phyloP scores from a whole-genome alignment of 2,113 vertebrate species.

The Cyprinodon brontotheroides region DNA sequence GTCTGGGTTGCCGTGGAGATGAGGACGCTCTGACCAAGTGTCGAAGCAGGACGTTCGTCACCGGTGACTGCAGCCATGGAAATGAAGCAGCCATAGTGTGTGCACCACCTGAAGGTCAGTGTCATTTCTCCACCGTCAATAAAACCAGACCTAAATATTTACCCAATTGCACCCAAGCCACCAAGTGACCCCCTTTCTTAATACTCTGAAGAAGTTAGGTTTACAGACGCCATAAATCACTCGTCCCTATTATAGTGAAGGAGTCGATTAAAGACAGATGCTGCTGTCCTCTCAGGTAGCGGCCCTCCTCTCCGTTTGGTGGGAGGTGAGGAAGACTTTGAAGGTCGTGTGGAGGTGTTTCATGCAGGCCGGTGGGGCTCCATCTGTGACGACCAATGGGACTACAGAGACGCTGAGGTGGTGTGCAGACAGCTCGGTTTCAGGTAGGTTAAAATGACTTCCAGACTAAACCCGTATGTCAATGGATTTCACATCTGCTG shows the following conservation, averaged over 20 bases:
- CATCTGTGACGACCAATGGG: conserved; percentile 92
- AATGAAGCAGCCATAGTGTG: conserved; percentile 81
- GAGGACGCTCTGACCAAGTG: conserved; percentile 85
- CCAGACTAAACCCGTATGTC: neutral
- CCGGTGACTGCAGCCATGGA: conserved; percentile 84
- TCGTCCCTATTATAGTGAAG: neutral
- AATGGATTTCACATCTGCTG: too few species aligned
- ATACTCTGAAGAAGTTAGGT: neutral
- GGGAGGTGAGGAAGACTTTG: conserved; percentile 87
- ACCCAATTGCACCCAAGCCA: neutral
- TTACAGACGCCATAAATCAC: neutral
- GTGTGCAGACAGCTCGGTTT: conserved; percentile 90
- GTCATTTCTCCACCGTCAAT: conserved; percentile 28
- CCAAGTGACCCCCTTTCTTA: neutral
- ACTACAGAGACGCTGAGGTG: conserved; percentile 88
- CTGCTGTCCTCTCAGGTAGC: conserved; percentile 74
- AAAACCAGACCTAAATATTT: conserved; percentile 15
- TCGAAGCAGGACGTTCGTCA: conserved; percentile 78
- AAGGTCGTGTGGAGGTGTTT: conserved; percentile 90
- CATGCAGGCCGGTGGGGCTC: conserved; percentile 88
- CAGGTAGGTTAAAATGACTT: conserved; percentile 71
- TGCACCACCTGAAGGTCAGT: conserved; percentile 87
- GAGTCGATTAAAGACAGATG: too few species aligned
- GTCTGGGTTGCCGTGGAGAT: conserved; percentile 87
- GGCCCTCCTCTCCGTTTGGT: conserved; percentile 85